A percentile compares a stretch with the other conserved stretches of the same genome.
These are phyloP conservation scores for Pseudomyrmex gracilis DNA, from an alignment of 1,140 invertebrate species.

Conservation along the genomic window DNA sequence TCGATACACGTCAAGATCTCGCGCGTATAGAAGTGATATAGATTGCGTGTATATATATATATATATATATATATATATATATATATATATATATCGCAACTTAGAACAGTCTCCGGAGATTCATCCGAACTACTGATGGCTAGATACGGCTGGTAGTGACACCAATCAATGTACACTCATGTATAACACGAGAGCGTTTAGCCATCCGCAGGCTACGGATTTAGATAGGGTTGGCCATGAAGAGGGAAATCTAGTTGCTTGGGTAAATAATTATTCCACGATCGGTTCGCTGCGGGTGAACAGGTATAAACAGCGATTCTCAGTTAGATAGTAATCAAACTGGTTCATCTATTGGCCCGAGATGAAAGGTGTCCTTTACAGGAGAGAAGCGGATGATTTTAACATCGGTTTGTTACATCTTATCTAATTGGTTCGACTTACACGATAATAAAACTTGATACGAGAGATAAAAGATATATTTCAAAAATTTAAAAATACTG, in stretches of 20 bases:
- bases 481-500: not conserved
- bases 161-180: constrained; percentile 67
- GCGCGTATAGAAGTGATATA: not conserved
- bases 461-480: not conserved
- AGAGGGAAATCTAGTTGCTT: constrained; percentile 71
- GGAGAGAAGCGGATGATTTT: constrained; percentile 1
- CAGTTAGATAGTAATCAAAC: constrained; percentile 54
- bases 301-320: constrained; percentile 75
- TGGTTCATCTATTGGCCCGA: constrained; percentile 7
- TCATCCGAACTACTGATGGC: constrained; percentile 59
- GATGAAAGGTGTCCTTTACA: constrained; percentile 1
- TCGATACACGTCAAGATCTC: constrained; percentile 8
- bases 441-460: not conserved
- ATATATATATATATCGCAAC: not conserved
- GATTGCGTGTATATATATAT: not conserved
- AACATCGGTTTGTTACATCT: not conserved
- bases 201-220: constrained; percentile 70
- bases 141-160: constrained; percentile 52
- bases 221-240: constrained; percentile 75
- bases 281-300: constrained; percentile 68
- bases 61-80: too few relatives aligned
- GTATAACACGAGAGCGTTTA: constrained; percentile 69
- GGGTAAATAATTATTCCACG: constrained; percentile 74
- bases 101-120: constrained; percentile 50
- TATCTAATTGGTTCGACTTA: not conserved